Evolutionary conservation across 2,797 vertebrate species (phyloP), one percentile per base, ranked within the genome.

Genomic region (Sebastes trivittatus): DNA sequence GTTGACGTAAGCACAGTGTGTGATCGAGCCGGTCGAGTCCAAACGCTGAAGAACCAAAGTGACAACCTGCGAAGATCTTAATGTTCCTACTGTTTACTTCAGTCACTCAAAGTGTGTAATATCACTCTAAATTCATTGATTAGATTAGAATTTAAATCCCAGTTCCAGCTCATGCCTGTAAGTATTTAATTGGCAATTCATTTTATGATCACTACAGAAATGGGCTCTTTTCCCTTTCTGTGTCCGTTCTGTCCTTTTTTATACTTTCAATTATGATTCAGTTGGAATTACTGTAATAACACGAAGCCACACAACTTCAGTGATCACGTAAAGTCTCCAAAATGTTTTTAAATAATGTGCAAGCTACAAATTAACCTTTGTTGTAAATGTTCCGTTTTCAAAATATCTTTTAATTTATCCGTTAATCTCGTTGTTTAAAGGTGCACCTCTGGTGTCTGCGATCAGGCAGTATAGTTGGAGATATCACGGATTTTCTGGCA

Each of bases 1-100:
- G 93, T 94, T 74, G 85, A 89, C 13, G 58, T 88, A 91, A 95
- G 95, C 93, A 95, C 94, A 92, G 90, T 81, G 87, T 92, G 91
- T 87, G 82, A 82, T 72, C 4, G 74, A 85, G 83, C 11, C 16
- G 78, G 85, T 89, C 34, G 67, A 79, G 90, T 94, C 89, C 88
- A 83, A 84, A 87, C 1, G 82, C 88, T 64, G 74, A 78, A 34
- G 46, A 75, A 76, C 82, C 85, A 85, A 73, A 76, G 84, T 86
- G 80, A 83, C 75, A 71, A 65, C 36, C 2, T 80, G 67, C 56
- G 11, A 11, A 27, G 3, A 11, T 22, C 1, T 20, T 16, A 54
- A 73, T 49, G 32, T 56, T 42, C 18, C 7, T 2, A 0, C 20
- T 55, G 20, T 23, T 16, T 67, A 62, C 9, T 11, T 27, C 2